These are phyloP conservation scores for Oncorhynchus gorbuscha DNA, from an alignment of 2,113 vertebrate genomes.

Conservation along the genomic window DNA sequence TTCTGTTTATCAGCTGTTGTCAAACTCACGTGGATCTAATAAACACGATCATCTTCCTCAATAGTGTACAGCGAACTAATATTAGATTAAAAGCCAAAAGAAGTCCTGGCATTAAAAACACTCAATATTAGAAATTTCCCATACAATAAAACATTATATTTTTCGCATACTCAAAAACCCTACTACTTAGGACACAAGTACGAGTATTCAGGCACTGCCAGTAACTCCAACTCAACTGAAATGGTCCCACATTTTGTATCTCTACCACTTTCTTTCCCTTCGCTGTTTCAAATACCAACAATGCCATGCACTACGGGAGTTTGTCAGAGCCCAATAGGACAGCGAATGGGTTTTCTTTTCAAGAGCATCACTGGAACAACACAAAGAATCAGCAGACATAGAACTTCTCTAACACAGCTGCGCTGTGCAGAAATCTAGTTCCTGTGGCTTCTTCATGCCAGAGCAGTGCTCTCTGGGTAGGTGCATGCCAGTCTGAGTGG, in stretches of 20 bases:
- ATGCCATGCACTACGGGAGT: neutral
- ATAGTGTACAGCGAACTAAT: too few relatives aligned
- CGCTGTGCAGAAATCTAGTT: constrained; percentile 90
- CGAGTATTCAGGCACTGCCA: neutral
- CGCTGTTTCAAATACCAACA: constrained; percentile 13
- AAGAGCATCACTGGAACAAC: neutral
- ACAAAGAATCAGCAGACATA: too few relatives aligned
- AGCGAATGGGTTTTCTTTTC: neutral
- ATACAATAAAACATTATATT: too few relatives aligned
- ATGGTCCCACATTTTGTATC: constrained; percentile 38
- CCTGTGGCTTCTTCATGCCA: constrained; percentile 89
- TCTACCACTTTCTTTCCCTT: constrained; percentile 15
- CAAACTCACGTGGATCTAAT: too few relatives aligned
- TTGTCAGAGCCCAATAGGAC: neutral
- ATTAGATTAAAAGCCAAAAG: too few relatives aligned
- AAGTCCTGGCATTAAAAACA: too few relatives aligned
- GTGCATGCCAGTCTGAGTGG: constrained; percentile 60
- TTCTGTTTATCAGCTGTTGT: too few relatives aligned
- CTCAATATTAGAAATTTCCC: too few relatives aligned
- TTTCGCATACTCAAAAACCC: neutral
- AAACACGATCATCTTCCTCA: too few relatives aligned
- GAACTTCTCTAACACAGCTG: constrained; percentile 76
- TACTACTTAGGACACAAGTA: too few relatives aligned
- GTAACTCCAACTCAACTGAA: constrained; percentile 35
- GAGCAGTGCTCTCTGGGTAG: constrained; percentile 86